Evolutionary conservation across 2,888 invertebrate species (phyloP).

Genomic region (Aporophyla lueneburgensis): DNA sequence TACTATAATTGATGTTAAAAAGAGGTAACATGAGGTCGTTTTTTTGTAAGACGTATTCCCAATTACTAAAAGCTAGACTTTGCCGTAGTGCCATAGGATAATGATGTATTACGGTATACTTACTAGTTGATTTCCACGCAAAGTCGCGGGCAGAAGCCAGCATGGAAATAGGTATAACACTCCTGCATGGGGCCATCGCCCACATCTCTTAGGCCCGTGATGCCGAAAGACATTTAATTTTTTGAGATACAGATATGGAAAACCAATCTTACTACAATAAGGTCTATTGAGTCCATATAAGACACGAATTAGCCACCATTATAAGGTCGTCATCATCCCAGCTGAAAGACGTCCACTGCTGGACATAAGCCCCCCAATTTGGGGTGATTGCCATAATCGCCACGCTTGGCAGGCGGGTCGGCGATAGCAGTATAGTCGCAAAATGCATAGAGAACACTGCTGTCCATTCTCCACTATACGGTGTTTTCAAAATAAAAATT

Average conservation of each 20-base stretch:
- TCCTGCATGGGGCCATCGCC: too few species aligned
- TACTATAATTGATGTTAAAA: not conserved
- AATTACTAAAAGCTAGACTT: not conserved
- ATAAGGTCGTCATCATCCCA: not conserved
- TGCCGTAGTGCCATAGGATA: not conserved
- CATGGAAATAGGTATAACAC: not conserved
- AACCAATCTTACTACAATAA: not conserved
- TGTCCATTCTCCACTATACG: not conserved
- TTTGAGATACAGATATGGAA: not conserved
- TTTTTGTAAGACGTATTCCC: not conserved
- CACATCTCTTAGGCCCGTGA: not conserved
- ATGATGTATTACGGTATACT: not conserved
- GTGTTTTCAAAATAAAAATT: not conserved
- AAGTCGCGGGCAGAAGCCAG: too few species aligned
- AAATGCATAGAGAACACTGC: too few species aligned
- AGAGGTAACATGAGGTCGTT: not conserved
- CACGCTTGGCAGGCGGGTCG: too few species aligned
- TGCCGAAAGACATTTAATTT: not conserved
- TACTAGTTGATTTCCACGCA: not conserved
- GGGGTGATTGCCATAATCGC: too few species aligned
- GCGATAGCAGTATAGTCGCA: too few species aligned
- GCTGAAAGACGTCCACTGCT: too few species aligned
- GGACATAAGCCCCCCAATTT: too few species aligned
- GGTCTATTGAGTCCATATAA: not conserved
- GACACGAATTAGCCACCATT: not conserved